Conservation (phyloP, 2,113 vertebrate species). For the Dicaeum eximium region DNA sequence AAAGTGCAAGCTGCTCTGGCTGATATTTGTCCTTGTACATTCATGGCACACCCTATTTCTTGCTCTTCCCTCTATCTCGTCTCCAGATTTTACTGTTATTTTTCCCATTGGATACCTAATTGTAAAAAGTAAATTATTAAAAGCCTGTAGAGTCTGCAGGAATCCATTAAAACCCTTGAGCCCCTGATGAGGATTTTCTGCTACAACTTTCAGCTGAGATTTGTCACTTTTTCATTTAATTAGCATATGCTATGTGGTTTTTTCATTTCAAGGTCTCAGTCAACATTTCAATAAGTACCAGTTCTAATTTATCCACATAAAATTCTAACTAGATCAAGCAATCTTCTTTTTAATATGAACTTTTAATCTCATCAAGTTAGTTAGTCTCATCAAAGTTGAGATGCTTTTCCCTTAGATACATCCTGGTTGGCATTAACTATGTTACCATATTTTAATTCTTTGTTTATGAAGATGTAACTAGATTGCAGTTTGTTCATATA, state of each 20-base stretch:
- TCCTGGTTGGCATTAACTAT: background rate
- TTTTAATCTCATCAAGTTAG: conserved; percentile 1
- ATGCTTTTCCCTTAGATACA: background rate
- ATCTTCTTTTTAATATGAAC: background rate
- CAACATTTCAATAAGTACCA: background rate
- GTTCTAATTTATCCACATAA: background rate
- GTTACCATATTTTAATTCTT: conserved; percentile 2
- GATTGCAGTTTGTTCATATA: background rate
- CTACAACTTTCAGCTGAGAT: background rate
- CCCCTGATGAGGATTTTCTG: background rate
- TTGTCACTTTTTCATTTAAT: conserved; percentile 35
- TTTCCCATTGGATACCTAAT: background rate
- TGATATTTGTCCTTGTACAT: background rate
- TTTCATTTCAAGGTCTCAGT: background rate
- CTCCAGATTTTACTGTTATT: background rate
- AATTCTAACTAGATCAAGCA: background rate
- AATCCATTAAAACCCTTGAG: background rate
- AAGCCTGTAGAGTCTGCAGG: background rate
- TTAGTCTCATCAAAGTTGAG: background rate
- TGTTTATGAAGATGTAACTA: background rate
- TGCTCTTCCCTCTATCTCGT: background rate
- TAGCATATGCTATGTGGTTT: background rate
- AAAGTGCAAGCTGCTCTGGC: background rate
- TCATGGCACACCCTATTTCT: background rate
- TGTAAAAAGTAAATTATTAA: background rate